Evolutionary conservation across 2,113 vertebrate genomes (phyloP), one percentile per base, ranked within the genome.

Genomic region (Pedionomus torquatus): DNA sequence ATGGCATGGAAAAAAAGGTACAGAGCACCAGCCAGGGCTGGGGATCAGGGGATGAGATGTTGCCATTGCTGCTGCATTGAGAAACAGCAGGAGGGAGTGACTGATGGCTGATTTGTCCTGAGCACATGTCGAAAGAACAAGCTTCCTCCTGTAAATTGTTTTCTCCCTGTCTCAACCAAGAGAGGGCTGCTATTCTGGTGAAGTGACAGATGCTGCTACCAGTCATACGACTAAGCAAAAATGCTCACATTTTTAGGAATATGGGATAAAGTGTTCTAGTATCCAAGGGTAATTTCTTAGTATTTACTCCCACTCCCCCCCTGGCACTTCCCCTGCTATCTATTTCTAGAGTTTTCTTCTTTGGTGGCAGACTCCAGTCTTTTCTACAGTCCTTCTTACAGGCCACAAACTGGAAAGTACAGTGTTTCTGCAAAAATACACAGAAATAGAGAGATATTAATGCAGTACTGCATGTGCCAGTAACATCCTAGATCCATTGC

Each of bases 21-120:
- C 3, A 21, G 7, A 28, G 41, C 63, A 55, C 5, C 25, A 43
- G 30, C 9, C 13, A 19, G 81, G 83, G 35, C 39, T 57, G 86
- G 64, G 51, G 10, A 10, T 15, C 4, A 1, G 13, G 6, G 87
- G 30, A 16, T 18, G 20, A 39, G 64, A 49, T 41, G 69, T 2
- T 57, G 84, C 61, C 55, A 79, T 13, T 52, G 4, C 58, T 65
- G 91, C 55, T 2, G 31, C n/a, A 58, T 7, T 23, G 49, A 54
- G 77, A 30, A 79, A 5, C 43, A 51, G 71, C 75, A 74, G 77
- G 23, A 68, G 54, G 30, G 83, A 48, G 48, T 71, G 96, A 61
- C 57, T 91, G 92, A 65, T 63, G 90, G 51, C 43, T 96, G 95
- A 31, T 68, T 75, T 79, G 87, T 79, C 74, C 93, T 41, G 43